These are phyloP conservation scores for Tupiocoris notatus DNA, from an alignment of 2,888 invertebrate genomes.

Conservation along the genomic window DNA sequence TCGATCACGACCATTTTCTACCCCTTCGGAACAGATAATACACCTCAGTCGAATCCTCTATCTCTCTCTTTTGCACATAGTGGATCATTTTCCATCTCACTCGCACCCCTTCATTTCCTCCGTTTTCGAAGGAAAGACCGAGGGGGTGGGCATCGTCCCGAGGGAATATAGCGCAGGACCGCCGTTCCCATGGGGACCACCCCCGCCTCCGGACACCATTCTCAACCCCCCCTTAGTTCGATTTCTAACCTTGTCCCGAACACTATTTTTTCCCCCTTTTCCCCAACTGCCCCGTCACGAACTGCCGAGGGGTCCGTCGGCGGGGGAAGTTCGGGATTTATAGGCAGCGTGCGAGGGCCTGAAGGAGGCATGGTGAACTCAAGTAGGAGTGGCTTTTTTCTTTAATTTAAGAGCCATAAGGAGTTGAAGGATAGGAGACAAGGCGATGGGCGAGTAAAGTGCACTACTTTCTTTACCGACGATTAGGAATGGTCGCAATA, in stretches of 20 bases:
- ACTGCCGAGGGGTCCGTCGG: slow-evolving; percentile 25
- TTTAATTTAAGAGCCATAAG: too few relatives aligned
- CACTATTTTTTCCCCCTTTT: slow-evolving; percentile 38
- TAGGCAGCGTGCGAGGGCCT: slow-evolving; percentile 2
- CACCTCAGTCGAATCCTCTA: slow-evolving; percentile 14
- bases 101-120: neutral
- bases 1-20: slow-evolving; percentile 43
- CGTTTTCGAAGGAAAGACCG: neutral
- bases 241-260: slow-evolving; percentile 42
- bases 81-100: neutral
- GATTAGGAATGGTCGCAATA: too few relatives aligned
- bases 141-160: slow-evolving; percentile 33
- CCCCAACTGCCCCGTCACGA: slow-evolving; percentile 2
- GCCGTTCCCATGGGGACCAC: slow-evolving; percentile 61
- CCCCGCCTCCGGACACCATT: slow-evolving; percentile 40
- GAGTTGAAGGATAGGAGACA: too few relatives aligned
- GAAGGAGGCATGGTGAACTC: too few relatives aligned
- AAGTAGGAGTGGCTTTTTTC: too few relatives aligned
- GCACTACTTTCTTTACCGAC: too few relatives aligned
- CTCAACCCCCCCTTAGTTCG: slow-evolving; percentile 43
- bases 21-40: slow-evolving; percentile 42
- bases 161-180: slow-evolving; percentile 49
- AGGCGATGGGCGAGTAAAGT: too few relatives aligned
- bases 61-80: slow-evolving; percentile 54
- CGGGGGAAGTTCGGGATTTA: slow-evolving; percentile 28